phyloP scores from a whole-genome alignment of 2,797 vertebrate species.

The Phrynocephalus vlangalii region DNA sequence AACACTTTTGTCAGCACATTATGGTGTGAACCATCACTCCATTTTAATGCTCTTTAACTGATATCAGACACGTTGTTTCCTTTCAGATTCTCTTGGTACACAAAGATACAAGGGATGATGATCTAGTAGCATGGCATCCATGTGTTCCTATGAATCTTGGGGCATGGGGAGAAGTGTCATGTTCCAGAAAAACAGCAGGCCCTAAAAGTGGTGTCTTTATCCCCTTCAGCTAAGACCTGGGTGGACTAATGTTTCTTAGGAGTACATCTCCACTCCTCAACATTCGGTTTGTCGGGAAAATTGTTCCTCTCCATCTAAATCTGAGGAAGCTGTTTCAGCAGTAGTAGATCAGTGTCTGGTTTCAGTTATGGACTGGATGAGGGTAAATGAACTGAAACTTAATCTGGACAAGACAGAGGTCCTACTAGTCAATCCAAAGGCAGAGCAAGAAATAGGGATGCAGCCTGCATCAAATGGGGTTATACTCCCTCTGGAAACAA shows the following conservation, averaged over 20 bases:
- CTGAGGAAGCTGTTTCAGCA: no score
- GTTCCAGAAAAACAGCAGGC: background rate
- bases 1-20: conserved; percentile 43
- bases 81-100: background rate
- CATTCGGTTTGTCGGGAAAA: background rate
- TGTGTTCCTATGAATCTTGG: no score
- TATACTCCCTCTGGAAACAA: no score
- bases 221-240: background rate
- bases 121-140: background rate
- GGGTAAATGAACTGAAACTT: no score
- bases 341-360: no score
- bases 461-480: no score
- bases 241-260: background rate
- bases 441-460: no score
- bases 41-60: conserved; percentile 57
- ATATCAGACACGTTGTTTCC: conserved; percentile 5
- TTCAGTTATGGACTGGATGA: no score
- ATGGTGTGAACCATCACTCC: conserved; percentile 52
- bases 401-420: no score
- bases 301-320: no score
- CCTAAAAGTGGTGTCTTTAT: background rate
- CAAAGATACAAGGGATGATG: background rate
- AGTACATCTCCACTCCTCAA: background rate
- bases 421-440: no score
- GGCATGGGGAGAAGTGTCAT: background rate